Evolutionary conservation across 2,888 invertebrate genomes (phyloP).

Genomic region (Ceriagrion tenellum): DNA sequence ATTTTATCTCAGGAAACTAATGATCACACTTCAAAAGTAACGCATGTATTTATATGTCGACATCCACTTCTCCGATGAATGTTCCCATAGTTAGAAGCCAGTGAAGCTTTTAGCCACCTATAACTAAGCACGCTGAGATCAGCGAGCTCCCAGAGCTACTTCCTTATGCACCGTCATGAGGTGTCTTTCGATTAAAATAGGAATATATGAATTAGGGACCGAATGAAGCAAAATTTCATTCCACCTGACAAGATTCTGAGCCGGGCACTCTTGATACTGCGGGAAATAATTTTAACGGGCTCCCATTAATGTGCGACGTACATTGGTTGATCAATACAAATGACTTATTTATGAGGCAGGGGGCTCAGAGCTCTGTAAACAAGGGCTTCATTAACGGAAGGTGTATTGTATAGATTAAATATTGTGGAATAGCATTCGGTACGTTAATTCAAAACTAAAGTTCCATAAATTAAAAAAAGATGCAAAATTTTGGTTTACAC

Average conservation of each 20-base stretch:
- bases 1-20: too few relatives aligned
- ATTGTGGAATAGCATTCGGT: neutral
- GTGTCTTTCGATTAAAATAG: neutral
- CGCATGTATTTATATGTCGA: too few relatives aligned
- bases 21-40: too few relatives aligned
- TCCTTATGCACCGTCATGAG: too few relatives aligned
- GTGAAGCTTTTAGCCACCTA: too few relatives aligned
- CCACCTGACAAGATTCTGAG: neutral
- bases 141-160: too few relatives aligned
- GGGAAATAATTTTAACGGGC: neutral
- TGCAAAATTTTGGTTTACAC: neutral
- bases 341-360: constrained; percentile 18
- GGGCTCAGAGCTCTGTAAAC: neutral
- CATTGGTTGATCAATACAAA: constrained; percentile 10
- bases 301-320: constrained; percentile 8
- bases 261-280: neutral
- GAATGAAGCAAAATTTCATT: neutral
- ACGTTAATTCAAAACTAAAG: neutral
- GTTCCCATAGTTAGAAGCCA: too few relatives aligned
- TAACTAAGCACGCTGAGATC: too few relatives aligned
- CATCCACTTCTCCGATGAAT: too few relatives aligned
- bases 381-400: constrained; percentile 16
- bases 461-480: neutral
- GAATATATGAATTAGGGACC: neutral
- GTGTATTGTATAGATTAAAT: constrained; percentile 18